Evolutionary conservation across 2,888 invertebrate species (phyloP), one percentile per base, ranked within the genome.

Genomic region (Diploptera punctata): DNA sequence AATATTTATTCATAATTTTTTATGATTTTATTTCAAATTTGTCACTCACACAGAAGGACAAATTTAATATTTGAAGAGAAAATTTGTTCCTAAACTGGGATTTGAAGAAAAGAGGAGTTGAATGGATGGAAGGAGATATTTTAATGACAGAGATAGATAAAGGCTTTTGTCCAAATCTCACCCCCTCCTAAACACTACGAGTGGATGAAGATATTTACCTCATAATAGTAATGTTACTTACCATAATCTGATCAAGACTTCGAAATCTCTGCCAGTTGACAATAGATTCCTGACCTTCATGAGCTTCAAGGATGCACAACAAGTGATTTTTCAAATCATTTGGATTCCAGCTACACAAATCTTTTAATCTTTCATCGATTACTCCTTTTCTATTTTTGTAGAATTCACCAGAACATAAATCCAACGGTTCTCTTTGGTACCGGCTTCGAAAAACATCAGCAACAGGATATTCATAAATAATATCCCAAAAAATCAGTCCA

Each of bases 401-500:
- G 83, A 96, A 95, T 54, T 87, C 82, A 2, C 84, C 83, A 0
- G 87, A 86, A 79, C 86, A 87, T 77, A 95, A 81, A 82, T 96
- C 95, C 4, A 93, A 82, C 0, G 95, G 96, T n/a, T 84, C 85
- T 4, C 82, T 79, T 81, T 94, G 94, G 80, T 88, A 89, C 3
- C 83, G 82, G 0, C 87, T 87, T 54, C 92, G 83, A 81, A 93
- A 95, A 13, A 88, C 84, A 73, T 92, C 91, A 0, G 85, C 83
- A 16, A 90, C 82, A 75, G 86, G 84, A 13, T 81, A 76, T 71
- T 82, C 80, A 78, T 89, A 92, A 61, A 96, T 88, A 2, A 93
- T 88, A 76, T 94, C 91, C 94, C 94, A 95, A 81, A 95, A 93
- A 7, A 93, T 82, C 0, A 92, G 82, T 44, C 85, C 85, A 81